phyloP scores from a whole-genome alignment of 1,140 invertebrate genomes.

The honey bee (Apis mellifera) region Amel_HAv3.1 CM009936.2:11149001-11149500 shows the following conservation, averaged over 20 bases:
- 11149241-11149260: neutral
- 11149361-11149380: too few species aligned
- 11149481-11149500: too few species aligned
- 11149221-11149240: neutral
- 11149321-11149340: neutral
- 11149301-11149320: too few species aligned
- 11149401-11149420: too few species aligned
- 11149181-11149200: neutral
- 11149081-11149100: conserved; percentile 2
- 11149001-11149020: conserved; percentile 58
- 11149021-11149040: conserved; percentile 54
- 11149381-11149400: too few species aligned
- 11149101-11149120: neutral
- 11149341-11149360: too few species aligned
- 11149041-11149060: conserved; percentile 58
- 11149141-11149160: neutral
- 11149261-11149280: neutral
- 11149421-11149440: too few species aligned
- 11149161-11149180: neutral
- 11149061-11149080: conserved; percentile 43
- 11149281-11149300: neutral
- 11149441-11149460: too few species aligned
- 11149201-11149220: neutral
- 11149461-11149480: too few species aligned
- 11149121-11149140: neutral